A percentile compares a stretch with the other conserved stretches of the same genome.
These are phyloP conservation scores for Notospermus geniculatus DNA, from an alignment of 1,140 invertebrate species.

Conservation along the genomic window DNA sequence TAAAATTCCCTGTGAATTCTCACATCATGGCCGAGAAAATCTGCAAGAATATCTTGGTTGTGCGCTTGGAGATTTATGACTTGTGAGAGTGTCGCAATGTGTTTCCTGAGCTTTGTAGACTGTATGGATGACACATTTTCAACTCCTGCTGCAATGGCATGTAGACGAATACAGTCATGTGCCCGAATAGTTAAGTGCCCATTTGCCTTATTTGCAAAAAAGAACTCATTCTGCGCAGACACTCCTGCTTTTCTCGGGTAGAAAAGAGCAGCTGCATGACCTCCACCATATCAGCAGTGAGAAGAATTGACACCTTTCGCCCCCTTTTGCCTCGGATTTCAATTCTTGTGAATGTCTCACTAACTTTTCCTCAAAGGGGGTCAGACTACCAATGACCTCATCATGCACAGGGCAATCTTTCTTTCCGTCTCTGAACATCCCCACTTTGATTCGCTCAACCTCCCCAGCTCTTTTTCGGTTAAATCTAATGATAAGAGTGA, in stretches of 20 bases:
- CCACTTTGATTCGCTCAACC: too few species aligned
- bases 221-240: conserved; percentile 18
- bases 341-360: too few species aligned
- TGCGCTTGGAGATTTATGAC: conserved; percentile 24
- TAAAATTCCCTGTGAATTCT: conserved; percentile 31
- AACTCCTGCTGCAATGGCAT: conserved; percentile 14
- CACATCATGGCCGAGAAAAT: conserved; percentile 31
- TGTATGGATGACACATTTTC: conserved; percentile 13
- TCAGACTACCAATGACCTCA: too few species aligned
- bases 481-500: too few species aligned
- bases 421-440: too few species aligned
- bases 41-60: conserved; percentile 27
- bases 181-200: conserved; percentile 21
- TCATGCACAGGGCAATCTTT: too few species aligned
- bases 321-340: too few species aligned
- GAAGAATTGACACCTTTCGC: too few species aligned
- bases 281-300: too few species aligned
- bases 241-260: conserved; percentile 19
- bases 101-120: conserved; percentile 24
- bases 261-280: too few species aligned
- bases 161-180: conserved; percentile 18
- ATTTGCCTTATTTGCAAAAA: conserved; percentile 23
- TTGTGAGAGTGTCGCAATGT: conserved; percentile 23
- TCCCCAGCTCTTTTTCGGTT: too few species aligned
- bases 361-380: too few species aligned